These are phyloP conservation scores for Campylomormyrus tamandua DNA, from an alignment of 2,113 vertebrate genomes.

Conservation along the genomic window DNA sequence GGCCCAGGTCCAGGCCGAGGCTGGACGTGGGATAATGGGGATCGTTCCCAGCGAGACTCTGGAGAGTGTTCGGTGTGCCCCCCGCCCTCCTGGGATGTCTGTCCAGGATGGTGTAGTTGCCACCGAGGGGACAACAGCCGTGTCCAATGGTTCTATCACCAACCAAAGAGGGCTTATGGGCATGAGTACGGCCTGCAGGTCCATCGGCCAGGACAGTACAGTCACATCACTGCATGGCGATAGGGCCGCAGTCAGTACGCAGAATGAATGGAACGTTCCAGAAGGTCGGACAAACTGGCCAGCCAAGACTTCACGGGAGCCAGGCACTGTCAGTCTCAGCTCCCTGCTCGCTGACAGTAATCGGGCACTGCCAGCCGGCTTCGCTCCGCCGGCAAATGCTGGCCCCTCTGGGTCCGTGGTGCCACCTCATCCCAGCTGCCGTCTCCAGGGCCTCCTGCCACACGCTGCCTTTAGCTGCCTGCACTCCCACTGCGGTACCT, in stretches of 20 bases:
- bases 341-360: slow-evolving; percentile 45
- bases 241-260: slow-evolving; percentile 38
- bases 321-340: slow-evolving; percentile 31
- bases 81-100: slow-evolving; percentile 65
- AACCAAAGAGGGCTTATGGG: slow-evolving; percentile 55
- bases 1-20: slow-evolving; percentile 63
- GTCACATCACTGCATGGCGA: slow-evolving; percentile 69
- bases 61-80: slow-evolving; percentile 60
- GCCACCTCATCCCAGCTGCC: slow-evolving; percentile 19
- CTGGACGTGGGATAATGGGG: slow-evolving; percentile 54
- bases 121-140: slow-evolving; percentile 75
- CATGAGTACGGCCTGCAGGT: slow-evolving; percentile 56
- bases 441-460: slow-evolving; percentile 30
- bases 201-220: slow-evolving; percentile 81
- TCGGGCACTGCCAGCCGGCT: slow-evolving; percentile 45
- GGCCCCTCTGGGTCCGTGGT: slow-evolving; percentile 28
- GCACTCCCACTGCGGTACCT: slow-evolving; percentile 26
- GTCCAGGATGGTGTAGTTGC: slow-evolving; percentile 88
- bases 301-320: slow-evolving; percentile 31
- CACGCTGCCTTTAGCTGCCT: slow-evolving; percentile 47
- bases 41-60: slow-evolving; percentile 75
- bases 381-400: slow-evolving; percentile 40
- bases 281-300: slow-evolving; percentile 59
- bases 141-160: slow-evolving; percentile 60
- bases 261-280: slow-evolving; percentile 75